A percentile compares a stretch with the other conserved stretches of the same genome.
Conservation (phyloP, 2,797 vertebrate species). For the Tenualosa thibaudeaui region DNA sequence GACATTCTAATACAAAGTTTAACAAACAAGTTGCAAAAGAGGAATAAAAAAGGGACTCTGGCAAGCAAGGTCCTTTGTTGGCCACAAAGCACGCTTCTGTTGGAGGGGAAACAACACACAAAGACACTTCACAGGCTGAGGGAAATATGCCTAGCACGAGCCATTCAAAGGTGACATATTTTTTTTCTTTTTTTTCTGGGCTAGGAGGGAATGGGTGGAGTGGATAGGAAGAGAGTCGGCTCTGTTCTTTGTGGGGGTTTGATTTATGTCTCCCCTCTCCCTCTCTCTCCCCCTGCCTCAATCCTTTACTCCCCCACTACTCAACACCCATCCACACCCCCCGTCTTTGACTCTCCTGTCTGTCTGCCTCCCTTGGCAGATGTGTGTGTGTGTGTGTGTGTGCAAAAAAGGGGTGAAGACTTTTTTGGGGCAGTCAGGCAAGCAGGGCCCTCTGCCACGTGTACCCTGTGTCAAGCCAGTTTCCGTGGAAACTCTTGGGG, state of each 20-base stretch:
- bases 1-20: background rate
- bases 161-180: slow-evolving; percentile 73
- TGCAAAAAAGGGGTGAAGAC: slow-evolving; percentile 32
- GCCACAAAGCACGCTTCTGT: slow-evolving; percentile 8
- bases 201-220: slow-evolving; percentile 36
- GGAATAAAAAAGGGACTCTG: background rate
- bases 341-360: slow-evolving; percentile 23
- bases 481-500: slow-evolving; percentile 70
- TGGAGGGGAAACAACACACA: slow-evolving; percentile 33
- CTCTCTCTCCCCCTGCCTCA: slow-evolving; percentile 52
- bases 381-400: slow-evolving; percentile 65
- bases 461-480: slow-evolving; percentile 69
- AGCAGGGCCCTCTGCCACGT: slow-evolving; percentile 54
- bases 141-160: slow-evolving; percentile 66
- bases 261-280: slow-evolving; percentile 68
- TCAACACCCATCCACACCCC: slow-evolving; percentile 34
- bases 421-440: slow-evolving; percentile 40
- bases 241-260: slow-evolving; percentile 44
- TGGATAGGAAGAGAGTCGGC: slow-evolving; percentile 43
- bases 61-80: background rate
- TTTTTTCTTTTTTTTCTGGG: slow-evolving; percentile 27
- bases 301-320: slow-evolving; percentile 24
- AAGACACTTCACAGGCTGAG: slow-evolving; percentile 45
- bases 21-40: background rate
- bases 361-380: slow-evolving; percentile 77